Percentiles rank a stretch among this genome's conserved stretches.
These are phyloP conservation scores for Cephus runcator DNA, from an alignment of 2,888 invertebrate species.

Conservation along the genomic window DNA sequence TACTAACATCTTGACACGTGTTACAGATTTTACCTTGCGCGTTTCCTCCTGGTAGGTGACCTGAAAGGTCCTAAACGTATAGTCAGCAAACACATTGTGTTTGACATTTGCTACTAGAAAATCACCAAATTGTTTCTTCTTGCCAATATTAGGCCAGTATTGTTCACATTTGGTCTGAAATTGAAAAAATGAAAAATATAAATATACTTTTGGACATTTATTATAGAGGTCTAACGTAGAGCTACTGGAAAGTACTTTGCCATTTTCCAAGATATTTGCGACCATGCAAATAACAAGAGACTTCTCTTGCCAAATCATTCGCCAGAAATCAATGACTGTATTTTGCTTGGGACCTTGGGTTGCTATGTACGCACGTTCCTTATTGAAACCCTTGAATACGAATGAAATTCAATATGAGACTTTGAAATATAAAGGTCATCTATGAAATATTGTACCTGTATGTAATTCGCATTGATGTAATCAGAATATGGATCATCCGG, in stretches of 20 bases:
- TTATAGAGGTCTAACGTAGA: not conserved
- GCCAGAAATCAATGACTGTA: conserved; percentile 65
- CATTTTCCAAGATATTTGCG: conserved; percentile 66
- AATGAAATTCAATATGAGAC: conserved; percentile 1
- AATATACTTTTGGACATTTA: not conserved
- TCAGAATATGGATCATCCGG: conserved; percentile 63
- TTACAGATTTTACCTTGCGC: conserved; percentile 46
- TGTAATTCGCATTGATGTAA: conserved; percentile 69
- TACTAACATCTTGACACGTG: too few species aligned
- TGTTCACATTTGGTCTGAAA: conserved; percentile 67
- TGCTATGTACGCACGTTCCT: conserved; percentile 54
- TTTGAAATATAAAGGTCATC: not conserved
- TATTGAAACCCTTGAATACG: conserved; percentile 36
- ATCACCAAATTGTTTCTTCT: conserved; percentile 55
- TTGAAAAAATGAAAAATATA: not conserved
- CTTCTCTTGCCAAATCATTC: conserved; percentile 68
- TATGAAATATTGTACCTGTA: conserved; percentile 58
- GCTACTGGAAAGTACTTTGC: conserved; percentile 53
- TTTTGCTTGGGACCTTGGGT: conserved; percentile 61
- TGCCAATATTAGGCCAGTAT: conserved; percentile 67
- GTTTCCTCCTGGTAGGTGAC: conserved; percentile 43
- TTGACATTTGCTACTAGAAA: conserved; percentile 55
- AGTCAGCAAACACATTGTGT: conserved; percentile 59
- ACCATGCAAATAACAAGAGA: conserved; percentile 67
- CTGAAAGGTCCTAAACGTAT: conserved; percentile 55